phyloP scores from a whole-genome alignment of 2,797 vertebrate species.

The Picus viridis region DNA sequence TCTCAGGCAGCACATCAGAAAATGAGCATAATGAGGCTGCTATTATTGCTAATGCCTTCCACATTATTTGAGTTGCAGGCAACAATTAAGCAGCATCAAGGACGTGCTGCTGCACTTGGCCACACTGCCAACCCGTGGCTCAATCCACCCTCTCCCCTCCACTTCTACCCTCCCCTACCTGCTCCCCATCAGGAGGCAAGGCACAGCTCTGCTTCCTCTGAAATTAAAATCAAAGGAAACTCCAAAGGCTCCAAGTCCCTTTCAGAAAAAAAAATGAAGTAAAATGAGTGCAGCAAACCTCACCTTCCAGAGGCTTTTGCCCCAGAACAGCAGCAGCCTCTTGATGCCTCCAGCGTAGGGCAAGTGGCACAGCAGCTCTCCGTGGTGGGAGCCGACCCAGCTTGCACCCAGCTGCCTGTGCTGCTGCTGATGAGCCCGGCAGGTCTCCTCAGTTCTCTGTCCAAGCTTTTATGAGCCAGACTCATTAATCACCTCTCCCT shows the following conservation, averaged over 20 bases:
- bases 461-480: conserved; percentile 47
- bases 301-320: background rate
- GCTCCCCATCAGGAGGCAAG: background rate
- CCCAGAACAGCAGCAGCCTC: background rate
- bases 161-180: conserved; percentile 5
- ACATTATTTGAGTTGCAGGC: background rate
- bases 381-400: accelerated
- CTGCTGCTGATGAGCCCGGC: conserved; percentile 19
- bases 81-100: conserved; percentile 43
- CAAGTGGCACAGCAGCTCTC: background rate
- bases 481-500: conserved; percentile 48
- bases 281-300: background rate
- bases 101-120: background rate
- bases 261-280: background rate
- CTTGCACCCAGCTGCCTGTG: background rate
- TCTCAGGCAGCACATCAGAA: conserved; percentile 23
- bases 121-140: background rate
- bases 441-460: conserved; percentile 37
- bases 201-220: conserved; percentile 1
- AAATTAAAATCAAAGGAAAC: conserved; percentile 30
- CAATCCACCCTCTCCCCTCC: conserved; percentile 2
- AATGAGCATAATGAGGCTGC: conserved; percentile 4
- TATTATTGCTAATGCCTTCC: conserved; percentile 41
- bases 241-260: background rate
- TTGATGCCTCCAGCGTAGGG: background rate